Percentiles rank a stretch among this genome's conserved stretches.
Conservation (phyloP, 1,140 invertebrate species). For the Calosoma granatense region DNA sequence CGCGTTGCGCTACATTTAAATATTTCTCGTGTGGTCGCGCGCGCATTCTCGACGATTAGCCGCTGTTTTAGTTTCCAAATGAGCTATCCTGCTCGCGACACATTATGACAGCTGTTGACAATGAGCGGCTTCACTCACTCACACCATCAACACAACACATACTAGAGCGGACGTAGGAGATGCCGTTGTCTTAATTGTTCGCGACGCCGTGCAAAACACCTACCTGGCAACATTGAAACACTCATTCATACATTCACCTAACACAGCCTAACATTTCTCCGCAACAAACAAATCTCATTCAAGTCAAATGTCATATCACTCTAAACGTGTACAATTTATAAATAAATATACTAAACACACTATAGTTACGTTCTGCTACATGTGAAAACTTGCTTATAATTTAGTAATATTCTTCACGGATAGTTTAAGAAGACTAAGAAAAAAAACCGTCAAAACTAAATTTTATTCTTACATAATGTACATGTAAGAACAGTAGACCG, state of each 20-base stretch:
- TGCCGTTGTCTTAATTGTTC: background rate
- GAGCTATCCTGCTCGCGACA: background rate
- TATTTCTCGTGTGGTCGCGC: background rate
- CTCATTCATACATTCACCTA: no score
- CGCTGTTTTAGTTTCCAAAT: constrained; percentile 5
- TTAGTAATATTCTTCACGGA: background rate
- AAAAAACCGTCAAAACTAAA: no score
- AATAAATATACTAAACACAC: background rate
- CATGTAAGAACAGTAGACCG: no score
- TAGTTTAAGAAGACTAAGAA: background rate
- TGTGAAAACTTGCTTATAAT: background rate
- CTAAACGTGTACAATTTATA: no score
- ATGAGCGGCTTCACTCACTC: background rate
- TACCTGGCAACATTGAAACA: background rate
- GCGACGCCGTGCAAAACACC: background rate
- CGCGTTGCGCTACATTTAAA: background rate
- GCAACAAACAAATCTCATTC: no score
- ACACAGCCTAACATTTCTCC: no score
- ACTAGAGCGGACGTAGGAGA: no score
- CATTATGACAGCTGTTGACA: constrained; percentile 6
- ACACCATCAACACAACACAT: no score
- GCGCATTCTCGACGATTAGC: background rate
- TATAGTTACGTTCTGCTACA: background rate
- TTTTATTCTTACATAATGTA: no score
- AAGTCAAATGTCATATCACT: no score